Percentiles rank a stretch among this genome's conserved stretches.
These are phyloP conservation scores for Trinectes maculatus DNA, from an alignment of 2,113 vertebrate genomes.

Conservation along the genomic window DNA sequence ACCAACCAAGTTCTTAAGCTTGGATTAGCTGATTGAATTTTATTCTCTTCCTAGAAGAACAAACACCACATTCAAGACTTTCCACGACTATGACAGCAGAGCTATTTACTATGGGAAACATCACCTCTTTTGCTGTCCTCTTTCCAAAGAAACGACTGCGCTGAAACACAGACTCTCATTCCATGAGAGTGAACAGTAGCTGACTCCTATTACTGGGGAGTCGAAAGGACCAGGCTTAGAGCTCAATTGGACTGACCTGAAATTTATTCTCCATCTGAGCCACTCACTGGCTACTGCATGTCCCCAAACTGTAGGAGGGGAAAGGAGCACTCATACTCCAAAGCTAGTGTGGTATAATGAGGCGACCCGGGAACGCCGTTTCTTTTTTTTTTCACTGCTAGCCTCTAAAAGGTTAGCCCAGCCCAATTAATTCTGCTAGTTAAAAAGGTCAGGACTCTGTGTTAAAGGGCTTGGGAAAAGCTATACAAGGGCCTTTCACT, in stretches of 20 bases:
- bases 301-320: slow-evolving; percentile 60
- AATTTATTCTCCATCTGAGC: slow-evolving; percentile 69
- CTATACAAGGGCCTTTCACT: slow-evolving; percentile 51
- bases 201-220: slow-evolving; percentile 13
- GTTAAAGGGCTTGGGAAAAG: slow-evolving; percentile 75
- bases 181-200: not conserved
- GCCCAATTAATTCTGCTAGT: slow-evolving; percentile 83
- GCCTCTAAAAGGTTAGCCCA: slow-evolving; percentile 80
- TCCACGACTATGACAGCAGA: not conserved
- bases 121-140: not conserved
- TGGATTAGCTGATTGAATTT: not conserved
- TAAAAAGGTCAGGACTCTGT: slow-evolving; percentile 83
- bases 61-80: not conserved
- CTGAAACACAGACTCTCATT: not conserved
- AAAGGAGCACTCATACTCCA: slow-evolving; percentile 56
- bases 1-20: not conserved
- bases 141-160: not conserved
- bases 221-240: slow-evolving; percentile 42
- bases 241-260: slow-evolving; percentile 74
- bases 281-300: slow-evolving; percentile 36
- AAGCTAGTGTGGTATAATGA: slow-evolving; percentile 77
- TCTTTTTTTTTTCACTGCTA: slow-evolving; percentile 66
- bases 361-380: slow-evolving; percentile 74
- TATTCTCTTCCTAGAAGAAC: not conserved
- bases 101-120: not conserved